A percentile compares a stretch with the other conserved stretches of the same genome.
phyloP scores from a whole-genome alignment of 2,888 invertebrate genomes.

The Eutolmus rufibarbis region DNA sequence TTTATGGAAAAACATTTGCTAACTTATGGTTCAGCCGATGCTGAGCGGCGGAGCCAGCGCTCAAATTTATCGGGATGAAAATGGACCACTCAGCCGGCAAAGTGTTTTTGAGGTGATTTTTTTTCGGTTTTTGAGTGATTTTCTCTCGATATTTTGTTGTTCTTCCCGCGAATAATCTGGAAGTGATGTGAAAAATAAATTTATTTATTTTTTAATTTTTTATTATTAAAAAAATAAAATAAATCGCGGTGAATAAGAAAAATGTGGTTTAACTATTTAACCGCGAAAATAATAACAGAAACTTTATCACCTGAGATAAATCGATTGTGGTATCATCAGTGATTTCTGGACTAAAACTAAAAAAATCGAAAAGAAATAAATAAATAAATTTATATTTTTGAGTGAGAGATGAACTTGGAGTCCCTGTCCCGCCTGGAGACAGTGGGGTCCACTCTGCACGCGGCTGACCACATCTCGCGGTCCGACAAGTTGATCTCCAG shows the following conservation, averaged over 20 bases:
- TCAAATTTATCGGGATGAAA: slow-evolving; percentile 3
- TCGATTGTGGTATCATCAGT: not conserved
- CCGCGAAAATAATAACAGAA: not conserved
- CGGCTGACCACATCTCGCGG: not conserved
- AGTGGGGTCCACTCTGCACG: slow-evolving; percentile 13
- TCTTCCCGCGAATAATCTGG: not conserved
- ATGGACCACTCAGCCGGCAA: not conserved
- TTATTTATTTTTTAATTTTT: not conserved
- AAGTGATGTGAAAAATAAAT: not conserved
- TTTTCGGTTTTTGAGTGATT: not conserved
- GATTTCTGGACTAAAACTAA: not conserved
- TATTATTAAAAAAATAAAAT: not conserved
- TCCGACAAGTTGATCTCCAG: not conserved
- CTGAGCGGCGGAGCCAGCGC: not conserved
- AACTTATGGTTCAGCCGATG: slow-evolving; percentile 1
- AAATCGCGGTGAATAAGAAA: not conserved
- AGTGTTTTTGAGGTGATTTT: slow-evolving; percentile 9
- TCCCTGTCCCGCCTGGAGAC: slow-evolving; percentile 48
- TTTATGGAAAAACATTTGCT: not conserved
- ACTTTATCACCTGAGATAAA: not conserved
- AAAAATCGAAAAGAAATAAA: not conserved
- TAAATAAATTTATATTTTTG: not conserved
- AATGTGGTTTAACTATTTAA: not conserved
- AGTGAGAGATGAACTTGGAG: slow-evolving; percentile 49
- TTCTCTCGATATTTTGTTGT: not conserved